Evolutionary conservation across 1,140 invertebrate species (phyloP).

Genomic region (Ceratina calcarata): DNA sequence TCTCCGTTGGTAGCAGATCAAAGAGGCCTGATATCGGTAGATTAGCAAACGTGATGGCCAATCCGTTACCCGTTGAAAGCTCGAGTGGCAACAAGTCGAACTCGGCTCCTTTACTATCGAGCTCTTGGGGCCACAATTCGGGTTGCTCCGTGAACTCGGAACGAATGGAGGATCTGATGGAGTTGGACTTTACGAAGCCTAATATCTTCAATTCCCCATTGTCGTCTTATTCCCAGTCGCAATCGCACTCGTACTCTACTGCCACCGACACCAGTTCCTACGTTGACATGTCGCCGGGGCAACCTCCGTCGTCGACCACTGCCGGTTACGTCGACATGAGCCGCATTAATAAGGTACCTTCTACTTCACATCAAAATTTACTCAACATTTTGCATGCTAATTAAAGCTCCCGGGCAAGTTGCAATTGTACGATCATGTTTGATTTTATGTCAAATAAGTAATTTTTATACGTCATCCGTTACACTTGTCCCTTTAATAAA

Average conservation of each 20-base stretch:
- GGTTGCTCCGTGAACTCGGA: slow-evolving; percentile 78
- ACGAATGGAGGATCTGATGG: slow-evolving; percentile 89
- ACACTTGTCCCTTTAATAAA: too few species aligned
- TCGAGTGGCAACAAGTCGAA: slow-evolving; percentile 77
- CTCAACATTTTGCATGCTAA: neutral
- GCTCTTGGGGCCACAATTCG: slow-evolving; percentile 83
- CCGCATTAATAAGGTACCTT: slow-evolving; percentile 74
- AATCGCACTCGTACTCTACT: slow-evolving; percentile 75
- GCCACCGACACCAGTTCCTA: slow-evolving; percentile 81
- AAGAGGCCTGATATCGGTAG: slow-evolving; percentile 79
- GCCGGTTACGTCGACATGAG: slow-evolving; percentile 80
- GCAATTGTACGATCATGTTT: too few species aligned
- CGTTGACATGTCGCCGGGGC: slow-evolving; percentile 82
- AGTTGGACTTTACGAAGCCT: slow-evolving; percentile 87
- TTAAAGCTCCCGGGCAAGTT: neutral
- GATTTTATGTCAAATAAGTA: too few species aligned
- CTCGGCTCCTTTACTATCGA: slow-evolving; percentile 76
- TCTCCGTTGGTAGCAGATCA: slow-evolving; percentile 86
- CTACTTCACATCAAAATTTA: neutral
- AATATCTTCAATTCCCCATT: slow-evolving; percentile 72
- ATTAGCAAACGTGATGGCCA: slow-evolving; percentile 81
- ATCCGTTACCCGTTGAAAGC: slow-evolving; percentile 79
- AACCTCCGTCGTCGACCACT: slow-evolving; percentile 70
- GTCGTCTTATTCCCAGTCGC: slow-evolving; percentile 71
- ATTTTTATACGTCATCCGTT: too few species aligned